Evolutionary conservation across 1,140 invertebrate species (phyloP), one percentile per base, ranked within the genome.

Genomic region (Babylonia areolata): DNA sequence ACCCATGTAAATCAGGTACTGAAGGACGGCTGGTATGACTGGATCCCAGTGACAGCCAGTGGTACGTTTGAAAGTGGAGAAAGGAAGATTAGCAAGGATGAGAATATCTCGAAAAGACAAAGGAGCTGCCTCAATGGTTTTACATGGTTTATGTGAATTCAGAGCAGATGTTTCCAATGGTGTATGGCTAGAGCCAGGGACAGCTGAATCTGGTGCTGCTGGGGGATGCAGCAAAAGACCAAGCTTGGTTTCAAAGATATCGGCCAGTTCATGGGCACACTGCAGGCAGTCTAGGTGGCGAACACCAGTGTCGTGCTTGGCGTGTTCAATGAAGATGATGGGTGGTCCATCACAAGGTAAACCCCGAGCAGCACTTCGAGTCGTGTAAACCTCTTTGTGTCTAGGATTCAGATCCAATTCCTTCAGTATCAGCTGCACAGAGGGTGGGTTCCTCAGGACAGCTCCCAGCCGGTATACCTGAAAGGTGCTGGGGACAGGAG

Each of bases 311-410:
- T 64, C 51, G 51, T 81, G 80, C 15, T 37, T 3, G 11, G 28
- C 28, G 31, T 81, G 80, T 51, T 64, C 46, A 17, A 81, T 81
- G n/a, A 81, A 35, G 80, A 81, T 28, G 12, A 81, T 35, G 28
- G 80, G 46, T 5, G 80, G 80, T 12, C 80, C 80, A 51, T 81
- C 80, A 58, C 80, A 81, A 23, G 80, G 51, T 23, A 81, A 37
- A 58, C 80, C 80, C n/a, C 80, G 42, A 20, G 80, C 15, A 11
- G 80, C 51, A 20, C 80, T 81, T 20, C 80, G n/a, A 5, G 80
- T 81, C 23, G 46, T 81, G 80, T 81, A 81, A 0, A 31, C 80
- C 6, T 3, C 3, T 3, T 0, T 31, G 5, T 81, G 46, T 5
- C 12, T 15, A 33, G 80, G 80, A 51, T 81, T 81, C 46, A 81